Evolutionary conservation across 2,888 invertebrate genomes (phyloP).

Genomic region (Cosmopolites sordidus): DNA sequence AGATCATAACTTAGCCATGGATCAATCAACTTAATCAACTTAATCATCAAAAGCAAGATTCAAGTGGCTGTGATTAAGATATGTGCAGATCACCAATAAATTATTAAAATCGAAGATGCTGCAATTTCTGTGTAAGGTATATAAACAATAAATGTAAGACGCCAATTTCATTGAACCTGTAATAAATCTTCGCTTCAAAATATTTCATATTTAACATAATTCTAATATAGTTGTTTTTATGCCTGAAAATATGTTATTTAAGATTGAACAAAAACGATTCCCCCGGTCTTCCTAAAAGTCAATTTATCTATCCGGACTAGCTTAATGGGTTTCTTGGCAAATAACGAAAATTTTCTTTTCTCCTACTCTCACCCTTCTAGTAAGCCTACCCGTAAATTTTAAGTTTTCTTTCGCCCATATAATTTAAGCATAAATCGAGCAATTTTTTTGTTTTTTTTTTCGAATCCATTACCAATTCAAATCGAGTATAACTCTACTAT

Average conservation of each 20-base stretch:
- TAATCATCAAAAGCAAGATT: too few species aligned
- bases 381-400: conserved; percentile 21
- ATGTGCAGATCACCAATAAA: too few species aligned
- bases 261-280: conserved; percentile 9
- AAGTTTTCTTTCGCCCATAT: conserved; percentile 40
- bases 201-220: too few species aligned
- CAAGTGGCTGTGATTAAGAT: too few species aligned
- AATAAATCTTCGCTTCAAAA: too few species aligned
- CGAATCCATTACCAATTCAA: conserved; percentile 45
- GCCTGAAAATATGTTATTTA: not conserved
- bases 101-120: too few species aligned
- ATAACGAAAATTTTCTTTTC: conserved; percentile 25
- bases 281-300: not conserved
- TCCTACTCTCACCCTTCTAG: conserved; percentile 9
- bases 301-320: conserved; percentile 18
- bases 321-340: conserved; percentile 23
- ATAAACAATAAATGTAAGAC: too few species aligned
- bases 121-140: too few species aligned
- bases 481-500: conserved; percentile 41
- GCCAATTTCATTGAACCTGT: too few species aligned
- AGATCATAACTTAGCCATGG: too few species aligned
- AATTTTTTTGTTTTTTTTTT: conserved; percentile 40
- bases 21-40: too few species aligned
- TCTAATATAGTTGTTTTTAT: too few species aligned
- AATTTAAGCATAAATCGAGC: conserved; percentile 40